Conservation (phyloP, 2,888 invertebrate species). For the Atethmia centrago region DNA sequence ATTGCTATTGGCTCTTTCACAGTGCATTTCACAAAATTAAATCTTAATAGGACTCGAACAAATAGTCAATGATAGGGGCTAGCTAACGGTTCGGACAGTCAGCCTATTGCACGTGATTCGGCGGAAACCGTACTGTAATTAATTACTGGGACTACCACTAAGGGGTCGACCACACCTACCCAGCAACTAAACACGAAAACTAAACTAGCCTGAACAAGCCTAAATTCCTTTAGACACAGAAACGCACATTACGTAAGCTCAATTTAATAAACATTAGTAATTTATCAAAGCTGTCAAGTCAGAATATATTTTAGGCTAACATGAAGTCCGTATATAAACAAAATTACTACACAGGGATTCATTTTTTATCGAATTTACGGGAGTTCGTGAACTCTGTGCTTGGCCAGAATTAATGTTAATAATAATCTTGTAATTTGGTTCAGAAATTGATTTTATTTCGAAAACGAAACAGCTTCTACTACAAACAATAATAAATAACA, state of each 20-base stretch:
- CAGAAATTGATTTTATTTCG: not conserved
- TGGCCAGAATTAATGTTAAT: too few species aligned
- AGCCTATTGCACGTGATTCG: constrained; percentile 77
- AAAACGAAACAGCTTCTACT: too few species aligned
- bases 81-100: constrained; percentile 72
- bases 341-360: constrained; percentile 25
- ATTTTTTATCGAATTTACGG: constrained; percentile 31
- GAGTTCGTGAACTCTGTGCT: constrained; percentile 4
- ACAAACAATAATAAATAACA: not conserved
- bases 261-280: constrained; percentile 58
- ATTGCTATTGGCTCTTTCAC: not conserved
- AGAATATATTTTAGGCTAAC: constrained; percentile 27
- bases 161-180: constrained; percentile 67
- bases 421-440: not conserved
- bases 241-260: constrained; percentile 46
- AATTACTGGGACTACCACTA: constrained; percentile 71
- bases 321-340: constrained; percentile 2
- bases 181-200: constrained; percentile 49
- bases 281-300: constrained; percentile 60
- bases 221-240: constrained; percentile 39
- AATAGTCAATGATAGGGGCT: constrained; percentile 70
- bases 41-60: constrained; percentile 53
- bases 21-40: constrained; percentile 31
- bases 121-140: constrained; percentile 77
- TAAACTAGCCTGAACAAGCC: constrained; percentile 44